A percentile compares a stretch with the other conserved stretches of the same genome.
These are phyloP conservation scores for Paracanthobrama guichenoti DNA, from an alignment of 2,113 vertebrate genomes.

Conservation along the genomic window DNA sequence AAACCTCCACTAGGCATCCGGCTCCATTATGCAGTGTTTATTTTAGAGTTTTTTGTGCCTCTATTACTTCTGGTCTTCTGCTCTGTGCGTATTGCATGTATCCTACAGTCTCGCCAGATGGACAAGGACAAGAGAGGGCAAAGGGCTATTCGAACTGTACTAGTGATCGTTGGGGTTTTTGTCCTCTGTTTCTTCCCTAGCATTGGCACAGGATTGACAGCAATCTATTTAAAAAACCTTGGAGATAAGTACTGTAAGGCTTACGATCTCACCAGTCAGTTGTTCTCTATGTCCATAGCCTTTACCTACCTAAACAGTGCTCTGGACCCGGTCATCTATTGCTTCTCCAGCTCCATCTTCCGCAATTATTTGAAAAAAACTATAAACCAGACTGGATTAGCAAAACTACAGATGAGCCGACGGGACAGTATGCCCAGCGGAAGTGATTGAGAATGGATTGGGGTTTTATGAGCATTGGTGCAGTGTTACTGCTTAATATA, in stretches of 20 bases:
- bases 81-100: slow-evolving; percentile 39
- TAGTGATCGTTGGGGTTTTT: slow-evolving; percentile 61
- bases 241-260: slow-evolving; percentile 42
- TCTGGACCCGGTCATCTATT: slow-evolving; percentile 75
- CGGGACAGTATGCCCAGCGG: slow-evolving; percentile 19
- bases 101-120: slow-evolving; percentile 21
- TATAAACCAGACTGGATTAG: slow-evolving; percentile 38
- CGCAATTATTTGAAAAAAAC: slow-evolving; percentile 63
- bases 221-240: slow-evolving; percentile 38
- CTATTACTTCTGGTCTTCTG: slow-evolving; percentile 48
- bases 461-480: neutral
- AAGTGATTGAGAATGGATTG: slow-evolving; percentile 19
- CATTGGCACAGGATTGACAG: slow-evolving; percentile 61
- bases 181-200: slow-evolving; percentile 74
- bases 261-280: slow-evolving; percentile 61
- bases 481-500: neutral
- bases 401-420: slow-evolving; percentile 26
- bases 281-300: slow-evolving; percentile 72
- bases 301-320: slow-evolving; percentile 78
- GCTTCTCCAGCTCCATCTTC: slow-evolving; percentile 78
- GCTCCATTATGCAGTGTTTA: slow-evolving; percentile 57
- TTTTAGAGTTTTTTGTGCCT: slow-evolving; percentile 49
- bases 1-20: slow-evolving; percentile 41
- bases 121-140: slow-evolving; percentile 45
- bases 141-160: slow-evolving; percentile 69